phyloP scores from a whole-genome alignment of 1,140 invertebrate species.

The Psix sp. region DNA sequence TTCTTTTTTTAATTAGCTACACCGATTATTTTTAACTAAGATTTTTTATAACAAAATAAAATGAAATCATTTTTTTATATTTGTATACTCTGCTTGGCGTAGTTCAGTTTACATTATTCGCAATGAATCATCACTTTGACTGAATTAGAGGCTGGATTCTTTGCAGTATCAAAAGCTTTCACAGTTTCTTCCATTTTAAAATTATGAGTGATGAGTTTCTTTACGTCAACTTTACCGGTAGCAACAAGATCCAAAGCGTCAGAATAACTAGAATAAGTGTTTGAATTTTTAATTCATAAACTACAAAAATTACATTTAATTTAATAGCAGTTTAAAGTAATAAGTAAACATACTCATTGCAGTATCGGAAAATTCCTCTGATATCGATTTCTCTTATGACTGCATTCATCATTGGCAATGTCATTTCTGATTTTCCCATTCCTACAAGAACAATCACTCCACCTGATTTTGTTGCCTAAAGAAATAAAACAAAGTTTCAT shows the following conservation, averaged over 20 bases:
- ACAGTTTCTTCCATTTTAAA: conserved; percentile 90
- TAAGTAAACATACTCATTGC: conserved; percentile 85
- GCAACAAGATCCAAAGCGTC: conserved; percentile 90
- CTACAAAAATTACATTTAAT: conserved; percentile 29
- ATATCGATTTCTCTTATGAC: conserved; percentile 92
- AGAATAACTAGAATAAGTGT: conserved; percentile 82
- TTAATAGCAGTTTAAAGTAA: conserved; percentile 58
- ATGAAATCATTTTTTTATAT: no score
- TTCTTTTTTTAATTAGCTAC: no score
- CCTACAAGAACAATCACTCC: conserved; percentile 92
- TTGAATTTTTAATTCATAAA: no score
- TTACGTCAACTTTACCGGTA: conserved; percentile 89
- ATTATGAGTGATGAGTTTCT: conserved; percentile 93
- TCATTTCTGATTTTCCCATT: conserved; percentile 86
- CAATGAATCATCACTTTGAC: conserved; percentile 95
- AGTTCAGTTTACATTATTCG: conserved; percentile 11
- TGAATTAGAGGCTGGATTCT: conserved; percentile 82
- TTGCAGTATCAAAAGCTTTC: conserved; percentile 91
- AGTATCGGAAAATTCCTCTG: conserved; percentile 93
- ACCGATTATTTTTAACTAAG: no score
- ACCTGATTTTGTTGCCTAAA: conserved; percentile 88
- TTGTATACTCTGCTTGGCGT: no score
- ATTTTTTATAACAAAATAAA: no score
- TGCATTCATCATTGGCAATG: conserved; percentile 88
- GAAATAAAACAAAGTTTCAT: conserved; percentile 5